Evolutionary conservation across 2,113 vertebrate genomes (phyloP), one percentile per base, ranked within the genome.

Genomic region (Chascanopsetta lugubris): DNA sequence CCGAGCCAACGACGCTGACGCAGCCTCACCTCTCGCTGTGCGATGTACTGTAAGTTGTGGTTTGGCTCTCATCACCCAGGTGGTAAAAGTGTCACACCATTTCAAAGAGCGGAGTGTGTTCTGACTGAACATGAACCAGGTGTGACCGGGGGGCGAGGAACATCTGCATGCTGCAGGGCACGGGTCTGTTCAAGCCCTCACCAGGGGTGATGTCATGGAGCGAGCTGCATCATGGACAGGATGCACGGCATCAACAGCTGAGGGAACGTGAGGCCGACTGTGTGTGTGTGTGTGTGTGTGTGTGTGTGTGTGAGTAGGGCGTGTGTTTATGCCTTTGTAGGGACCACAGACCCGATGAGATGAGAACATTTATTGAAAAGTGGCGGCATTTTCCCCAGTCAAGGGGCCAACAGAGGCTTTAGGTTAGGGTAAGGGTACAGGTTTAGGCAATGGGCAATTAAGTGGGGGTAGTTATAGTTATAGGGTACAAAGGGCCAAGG

Each of bases 191-290:
- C 58, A 70, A 65, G 67, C 40, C 60, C 65, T 75, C 61, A 27
- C 59, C 38, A 34, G 4, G 48, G 27, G 22, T 70, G 66, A 70
- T 63, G 78, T 79, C 78, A 84, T 61, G n/a, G n/a, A 7, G 53
- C 50, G 45, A 2, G 15, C 50, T 59, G 71, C 61, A 77, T 78
- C 30, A 49, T 75, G 17, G 40, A 63, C 49, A 55, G 42, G 12
- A 11, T 46, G 76, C 32, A 43, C 60, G 38, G 45, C 67, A 17
- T 26, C 26, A 84, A 61, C 84, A 88, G 83, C 83, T 84, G 86
- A 75, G 25, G 6, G 38, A 51, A 36, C 2, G 0, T 0, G 5
- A 38, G 25, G 74, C 57, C 77, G 72, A 45, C 53, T 43, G 4
- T 3, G 8, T 54, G 12, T 0, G 25, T 54, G 22, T 13, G 36